These are phyloP conservation scores for Hystrix cristata DNA, from an alignment of 2,113 vertebrate genomes.

Conservation along the genomic window DNA sequence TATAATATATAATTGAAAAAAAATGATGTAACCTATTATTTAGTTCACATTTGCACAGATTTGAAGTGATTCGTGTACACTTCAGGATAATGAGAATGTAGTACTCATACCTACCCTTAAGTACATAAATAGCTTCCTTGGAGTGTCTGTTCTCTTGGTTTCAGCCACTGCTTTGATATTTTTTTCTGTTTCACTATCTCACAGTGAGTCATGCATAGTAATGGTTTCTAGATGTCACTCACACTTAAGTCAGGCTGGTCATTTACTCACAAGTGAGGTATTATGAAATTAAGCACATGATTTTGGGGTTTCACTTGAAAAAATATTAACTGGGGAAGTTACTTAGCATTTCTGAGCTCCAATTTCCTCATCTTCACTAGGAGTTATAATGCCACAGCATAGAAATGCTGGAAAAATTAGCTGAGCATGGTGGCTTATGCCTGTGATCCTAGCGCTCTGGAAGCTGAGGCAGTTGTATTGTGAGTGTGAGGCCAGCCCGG, in stretches of 20 bases:
- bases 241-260: not conserved
- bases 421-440: not conserved
- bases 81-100: not conserved
- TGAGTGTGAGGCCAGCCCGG: not conserved
- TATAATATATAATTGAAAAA: not conserved
- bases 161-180: not conserved
- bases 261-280: constrained; percentile 38
- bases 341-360: constrained; percentile 26
- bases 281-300: constrained; percentile 44
- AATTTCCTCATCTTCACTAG: not conserved
- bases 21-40: not conserved
- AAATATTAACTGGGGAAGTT: not conserved
- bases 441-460: not conserved
- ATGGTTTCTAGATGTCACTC: constrained; percentile 50
- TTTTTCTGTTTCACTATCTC: not conserved
- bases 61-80: not conserved
- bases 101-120: constrained; percentile 32
- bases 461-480: not conserved
- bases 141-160: constrained; percentile 51
- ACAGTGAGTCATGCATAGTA: constrained; percentile 9
- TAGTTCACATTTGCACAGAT: not conserved
- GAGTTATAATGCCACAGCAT: constrained; percentile 1
- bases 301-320: not conserved
- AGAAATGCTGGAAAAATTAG: constrained; percentile 9
- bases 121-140: not conserved